phyloP scores from a whole-genome alignment of 2,797 vertebrate genomes.

The Myotis daubentonii region DNA sequence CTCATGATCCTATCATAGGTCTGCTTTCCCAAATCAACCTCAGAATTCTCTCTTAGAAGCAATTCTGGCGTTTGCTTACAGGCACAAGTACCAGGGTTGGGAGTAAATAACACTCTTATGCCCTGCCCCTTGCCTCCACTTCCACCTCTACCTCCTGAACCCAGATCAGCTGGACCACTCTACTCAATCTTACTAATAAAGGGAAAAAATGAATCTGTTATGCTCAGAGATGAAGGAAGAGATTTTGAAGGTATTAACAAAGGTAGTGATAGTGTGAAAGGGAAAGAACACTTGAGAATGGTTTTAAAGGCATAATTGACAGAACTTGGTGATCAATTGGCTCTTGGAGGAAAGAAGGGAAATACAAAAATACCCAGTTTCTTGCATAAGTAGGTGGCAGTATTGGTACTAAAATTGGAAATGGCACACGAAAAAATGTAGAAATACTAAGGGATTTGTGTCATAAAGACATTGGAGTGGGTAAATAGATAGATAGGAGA shows the following conservation, averaged over 20 bases:
- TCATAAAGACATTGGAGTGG: neutral
- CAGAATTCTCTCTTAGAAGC: slow-evolving; percentile 41
- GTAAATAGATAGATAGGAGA: neutral
- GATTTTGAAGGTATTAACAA: neutral
- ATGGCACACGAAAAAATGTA: neutral
- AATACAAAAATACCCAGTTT: slow-evolving; percentile 21
- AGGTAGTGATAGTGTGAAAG: neutral
- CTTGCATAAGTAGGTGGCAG: neutral
- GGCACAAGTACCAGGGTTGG: neutral
- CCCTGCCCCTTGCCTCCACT: neutral
- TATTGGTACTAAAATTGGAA: slow-evolving; percentile 29
- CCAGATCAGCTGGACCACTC: neutral
- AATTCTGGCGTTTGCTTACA: slow-evolving; percentile 16
- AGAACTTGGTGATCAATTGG: neutral
- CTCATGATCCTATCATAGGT: neutral
- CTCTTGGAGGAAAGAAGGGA: neutral
- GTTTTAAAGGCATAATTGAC: slow-evolving; percentile 16
- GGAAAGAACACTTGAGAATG: neutral
- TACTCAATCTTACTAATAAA: neutral
- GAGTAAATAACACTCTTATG: neutral
- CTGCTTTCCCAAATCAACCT: neutral
- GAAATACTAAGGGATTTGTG: neutral
- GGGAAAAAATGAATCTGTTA: neutral
- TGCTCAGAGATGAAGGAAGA: neutral
- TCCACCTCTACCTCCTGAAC: neutral